Conservation (phyloP, 2,113 vertebrate genomes). For the Ploceus nigricollis region DNA sequence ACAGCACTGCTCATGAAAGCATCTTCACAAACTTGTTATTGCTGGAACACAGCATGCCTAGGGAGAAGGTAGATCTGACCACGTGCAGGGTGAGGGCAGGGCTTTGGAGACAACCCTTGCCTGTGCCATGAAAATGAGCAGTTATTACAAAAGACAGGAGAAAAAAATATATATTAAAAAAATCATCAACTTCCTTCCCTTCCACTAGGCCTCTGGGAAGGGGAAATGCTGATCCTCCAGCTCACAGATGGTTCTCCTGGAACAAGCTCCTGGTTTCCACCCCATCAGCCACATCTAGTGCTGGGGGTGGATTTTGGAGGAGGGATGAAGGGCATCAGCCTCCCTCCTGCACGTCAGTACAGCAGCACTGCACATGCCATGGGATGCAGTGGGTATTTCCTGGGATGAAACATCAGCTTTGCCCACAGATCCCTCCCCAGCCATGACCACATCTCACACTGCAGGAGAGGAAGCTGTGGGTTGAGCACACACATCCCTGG, state of each 20-base stretch:
- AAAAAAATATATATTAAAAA: not conserved
- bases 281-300: not conserved
- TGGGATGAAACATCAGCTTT: not conserved
- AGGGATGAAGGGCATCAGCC: not conserved
- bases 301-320: not conserved
- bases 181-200: not conserved
- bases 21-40: not conserved
- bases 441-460: not conserved
- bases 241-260: constrained; percentile 4
- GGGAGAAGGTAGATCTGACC: not conserved
- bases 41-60: not conserved
- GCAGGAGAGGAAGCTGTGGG: not conserved
- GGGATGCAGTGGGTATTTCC: not conserved
- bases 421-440: not conserved
- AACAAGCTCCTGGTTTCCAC: not conserved
- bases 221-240: constrained; percentile 1
- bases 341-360: not conserved
- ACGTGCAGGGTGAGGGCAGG: not conserved
- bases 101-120: not conserved
- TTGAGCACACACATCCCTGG: not conserved
- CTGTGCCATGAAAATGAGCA: not conserved
- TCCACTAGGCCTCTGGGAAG: not conserved
- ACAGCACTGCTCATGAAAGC: not conserved
- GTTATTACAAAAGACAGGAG: not conserved
- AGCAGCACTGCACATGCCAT: not conserved